phyloP scores from a whole-genome alignment of 92 coral and sea anemone species.

The Epizoanthus rinbou region DNA sequence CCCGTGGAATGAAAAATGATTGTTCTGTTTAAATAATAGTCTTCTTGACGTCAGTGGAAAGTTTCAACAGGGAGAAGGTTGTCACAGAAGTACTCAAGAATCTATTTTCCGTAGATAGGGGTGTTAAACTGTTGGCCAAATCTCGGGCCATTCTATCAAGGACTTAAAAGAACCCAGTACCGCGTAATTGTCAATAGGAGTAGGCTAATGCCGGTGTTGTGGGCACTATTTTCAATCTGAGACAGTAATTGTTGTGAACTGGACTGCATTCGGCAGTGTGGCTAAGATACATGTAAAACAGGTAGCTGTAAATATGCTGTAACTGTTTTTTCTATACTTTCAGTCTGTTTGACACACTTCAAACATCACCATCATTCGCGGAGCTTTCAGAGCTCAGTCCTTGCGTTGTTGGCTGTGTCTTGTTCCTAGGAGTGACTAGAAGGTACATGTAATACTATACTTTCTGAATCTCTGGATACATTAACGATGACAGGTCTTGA shows the following conservation, averaged over 20 bases:
- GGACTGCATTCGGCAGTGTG: neutral
- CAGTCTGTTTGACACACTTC: slow-evolving; percentile 9
- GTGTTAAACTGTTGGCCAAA: no score
- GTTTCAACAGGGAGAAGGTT: no score
- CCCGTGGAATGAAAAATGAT: neutral
- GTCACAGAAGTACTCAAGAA: no score
- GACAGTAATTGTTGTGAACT: neutral
- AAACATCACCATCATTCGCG: neutral
- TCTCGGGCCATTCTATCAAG: no score
- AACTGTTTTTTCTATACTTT: neutral
- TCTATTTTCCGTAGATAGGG: no score
- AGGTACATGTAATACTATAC: slow-evolving; percentile 19
- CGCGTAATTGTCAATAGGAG: no score
- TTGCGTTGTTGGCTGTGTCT: slow-evolving; percentile 3
- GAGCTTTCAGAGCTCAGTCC: slow-evolving; percentile 5
- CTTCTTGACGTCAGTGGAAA: neutral
- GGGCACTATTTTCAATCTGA: neutral
- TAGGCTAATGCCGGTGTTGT: no score
- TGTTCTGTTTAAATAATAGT: neutral
- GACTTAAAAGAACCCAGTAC: no score
- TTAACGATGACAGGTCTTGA: no score
- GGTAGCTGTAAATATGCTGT: neutral
- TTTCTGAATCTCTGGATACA: neutral
- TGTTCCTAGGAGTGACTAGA: neutral
- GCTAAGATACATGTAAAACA: neutral